These are phyloP conservation scores for Pachymerium ferrugineum DNA, from an alignment of 2,888 invertebrate species.

Conservation along the genomic window DNA sequence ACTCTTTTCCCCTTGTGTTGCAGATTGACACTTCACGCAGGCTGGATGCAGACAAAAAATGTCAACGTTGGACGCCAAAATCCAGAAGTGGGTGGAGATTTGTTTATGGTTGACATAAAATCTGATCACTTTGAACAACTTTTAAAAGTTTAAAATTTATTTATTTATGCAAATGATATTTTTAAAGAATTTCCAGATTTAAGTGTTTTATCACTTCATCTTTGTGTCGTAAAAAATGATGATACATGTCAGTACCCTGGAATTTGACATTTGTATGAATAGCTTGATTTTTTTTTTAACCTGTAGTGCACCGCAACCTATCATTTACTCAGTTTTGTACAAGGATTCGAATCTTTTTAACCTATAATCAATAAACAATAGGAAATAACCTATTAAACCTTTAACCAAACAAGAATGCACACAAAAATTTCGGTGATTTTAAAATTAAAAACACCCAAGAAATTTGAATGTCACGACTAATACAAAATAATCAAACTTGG, in stretches of 20 bases:
- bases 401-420: no score
- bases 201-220: constrained; percentile 10
- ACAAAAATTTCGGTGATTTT: no score
- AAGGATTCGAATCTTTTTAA: no score
- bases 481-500: background rate
- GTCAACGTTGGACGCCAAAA: background rate
- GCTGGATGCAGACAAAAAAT: constrained; percentile 26
- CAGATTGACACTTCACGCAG: background rate
- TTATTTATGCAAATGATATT: constrained; percentile 9
- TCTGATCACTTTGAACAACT: background rate
- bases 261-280: background rate
- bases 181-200: background rate
- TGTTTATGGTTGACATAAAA: background rate
- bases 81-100: constrained; percentile 5
- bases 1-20: background rate
- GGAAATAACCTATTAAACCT: no score
- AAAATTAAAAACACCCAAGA: background rate
- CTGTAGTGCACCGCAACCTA: background rate
- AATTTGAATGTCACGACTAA: background rate
- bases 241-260: constrained; percentile 9
- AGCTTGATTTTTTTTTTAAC: no score
- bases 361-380: background rate
- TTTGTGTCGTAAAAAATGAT: background rate
- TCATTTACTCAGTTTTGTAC: background rate
- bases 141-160: constrained; percentile 2